Conservation (phyloP, 2,797 vertebrate genomes). For the Trematomus bernacchii region DNA sequence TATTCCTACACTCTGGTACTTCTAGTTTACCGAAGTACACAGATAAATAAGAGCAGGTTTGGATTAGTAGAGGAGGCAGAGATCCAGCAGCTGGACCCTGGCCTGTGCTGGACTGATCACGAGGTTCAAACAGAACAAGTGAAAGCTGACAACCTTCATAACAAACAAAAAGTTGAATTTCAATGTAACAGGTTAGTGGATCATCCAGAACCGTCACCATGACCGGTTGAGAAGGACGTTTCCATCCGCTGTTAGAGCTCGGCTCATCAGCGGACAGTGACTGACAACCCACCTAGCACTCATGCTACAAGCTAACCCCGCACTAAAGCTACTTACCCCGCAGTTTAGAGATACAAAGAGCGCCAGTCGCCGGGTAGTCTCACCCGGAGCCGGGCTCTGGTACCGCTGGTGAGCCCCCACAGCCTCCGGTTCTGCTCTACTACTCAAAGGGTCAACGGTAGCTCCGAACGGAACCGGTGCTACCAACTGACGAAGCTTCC, state of each 20-base stretch:
- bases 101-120: conserved; percentile 48
- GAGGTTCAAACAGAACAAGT: conserved; percentile 45
- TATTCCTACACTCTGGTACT: no score
- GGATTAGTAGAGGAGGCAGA: background rate
- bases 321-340: conserved; percentile 66
- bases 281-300: conserved; percentile 41
- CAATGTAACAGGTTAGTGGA: background rate
- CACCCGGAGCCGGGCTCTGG: background rate
- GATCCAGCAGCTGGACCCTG: conserved; percentile 30
- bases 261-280: conserved; percentile 15
- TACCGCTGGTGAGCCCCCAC: background rate
- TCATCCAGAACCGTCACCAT: rapidly evolving
- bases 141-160: conserved; percentile 11
- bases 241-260: background rate
- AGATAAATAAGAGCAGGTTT: background rate
- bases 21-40: no score
- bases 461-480: background rate
- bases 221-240: background rate
- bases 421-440: background rate
- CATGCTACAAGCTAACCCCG: conserved; percentile 73
- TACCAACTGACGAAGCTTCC: background rate
- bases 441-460: no score
- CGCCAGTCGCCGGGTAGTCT: conserved; percentile 37
- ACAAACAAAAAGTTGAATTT: background rate
- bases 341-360: conserved; percentile 55